Base-by-base conservation (phyloP, 2,113 vertebrate genomes). In the Pseudolaguvia tuberculata region DNA sequence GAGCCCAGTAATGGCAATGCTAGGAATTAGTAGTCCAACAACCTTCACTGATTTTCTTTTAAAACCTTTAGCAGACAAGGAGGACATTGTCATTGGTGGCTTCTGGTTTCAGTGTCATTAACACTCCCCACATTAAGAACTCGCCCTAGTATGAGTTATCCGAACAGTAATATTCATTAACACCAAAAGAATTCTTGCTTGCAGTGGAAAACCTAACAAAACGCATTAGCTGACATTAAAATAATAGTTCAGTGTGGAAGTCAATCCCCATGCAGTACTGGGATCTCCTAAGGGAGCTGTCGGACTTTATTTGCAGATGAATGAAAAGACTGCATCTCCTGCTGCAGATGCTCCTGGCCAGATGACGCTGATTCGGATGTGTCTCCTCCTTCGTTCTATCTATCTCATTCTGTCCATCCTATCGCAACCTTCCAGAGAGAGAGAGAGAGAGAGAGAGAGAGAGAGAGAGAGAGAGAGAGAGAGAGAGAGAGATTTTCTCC, bases 381-480 rank as follows among this genome's bases (percentile, higher is more conserved):
- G 21, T 48, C 42, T 72, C 70, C 55, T 59, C 39, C 85, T 81
- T 70, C 59, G 81, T 83, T 84, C 82, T 70, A 76, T 78, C 80
- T 70, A 75, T 75, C 81, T 88, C 83, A 74, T 58, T 58, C 70
- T 35, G 35, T 50, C 56, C 42, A 29, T 72, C 55, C 70, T 72
- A 47, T 23, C 39, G n/a, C 70, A 58, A 58, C 55, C 70, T 61
- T 45, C 11, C 39, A 12, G 25, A 39, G 70, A 17, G 58, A 17
- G 7, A 42, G 39, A 9, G 39, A 42, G 39, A 42, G 39, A 50
- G 23, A 50, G 23, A 66, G 29, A 39, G 29, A 65, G 39, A 47
- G n/a, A 42, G 31, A 21, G 58, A 21, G 39, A 42, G 39, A 42
- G 39, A 42, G 39, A 9, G 39, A 42, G 29, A 20, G 59, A 21